Evolutionary conservation across 2,888 invertebrate genomes (phyloP), one percentile per base, ranked within the genome.

Genomic region (Sphinx pinastri): DNA sequence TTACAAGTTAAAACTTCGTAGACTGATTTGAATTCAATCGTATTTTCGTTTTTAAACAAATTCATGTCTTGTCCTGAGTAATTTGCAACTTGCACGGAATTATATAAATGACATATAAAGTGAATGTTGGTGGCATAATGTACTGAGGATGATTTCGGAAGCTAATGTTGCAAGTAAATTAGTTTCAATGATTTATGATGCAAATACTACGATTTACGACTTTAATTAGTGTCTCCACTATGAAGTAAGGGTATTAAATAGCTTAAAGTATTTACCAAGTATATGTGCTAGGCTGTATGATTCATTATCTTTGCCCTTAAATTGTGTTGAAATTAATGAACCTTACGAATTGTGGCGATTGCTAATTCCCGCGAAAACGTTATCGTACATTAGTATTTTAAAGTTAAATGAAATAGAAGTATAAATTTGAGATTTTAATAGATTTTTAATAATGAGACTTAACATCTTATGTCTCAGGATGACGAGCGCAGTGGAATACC

Each of bases 261-360:
- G 58, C 58, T 59, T 59, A 14, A 13, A 45, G 11, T 12, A 57
- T 16, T 63, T 45, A 47, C 47, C 47, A 63, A 63, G 19, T 16
- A 11, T 16, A 47, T 47, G 47, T 63, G 13, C 47, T 19, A 47
- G 60, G 12, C 60, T 63, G 47, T 63, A 16, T 10, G 47, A 80
- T 79, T 79, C 76, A 74, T 77, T 77, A 81, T 82, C 79, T 78
- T 47, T 51, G 69, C 75, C 79, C 11, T 60, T 58, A 58, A 57
- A 57, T 57, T 57, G 19, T 58, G 58, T 58, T 58, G 58, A 12
- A 58, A 58, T 57, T 4, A 19, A 16, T 52, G 31, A 31, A 58
- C 58, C 13, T 58, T 58, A 58, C 31, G 38, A 25, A 14, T 38
- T 58, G 38, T 8, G 31, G 38, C 6, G 14, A 59, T 59, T 31